phyloP scores from a whole-genome alignment of 2,113 vertebrate genomes.

The Mastomys natalensis region DNA sequence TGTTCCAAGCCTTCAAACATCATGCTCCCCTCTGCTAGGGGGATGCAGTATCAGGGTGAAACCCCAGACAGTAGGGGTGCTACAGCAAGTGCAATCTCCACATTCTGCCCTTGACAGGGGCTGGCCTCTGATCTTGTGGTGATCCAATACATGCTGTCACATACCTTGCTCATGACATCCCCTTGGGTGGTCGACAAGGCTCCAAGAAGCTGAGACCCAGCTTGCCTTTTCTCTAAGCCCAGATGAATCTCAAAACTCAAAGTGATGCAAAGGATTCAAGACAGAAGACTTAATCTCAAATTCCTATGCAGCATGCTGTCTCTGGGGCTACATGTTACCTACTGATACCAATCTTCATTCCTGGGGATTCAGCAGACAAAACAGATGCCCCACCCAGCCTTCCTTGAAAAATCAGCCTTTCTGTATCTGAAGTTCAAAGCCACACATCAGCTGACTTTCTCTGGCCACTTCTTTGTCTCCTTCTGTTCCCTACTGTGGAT shows the following conservation, averaged over 20 bases:
- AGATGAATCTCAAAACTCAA: background rate
- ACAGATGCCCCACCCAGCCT: background rate
- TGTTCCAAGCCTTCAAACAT: background rate
- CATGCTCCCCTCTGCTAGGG: background rate
- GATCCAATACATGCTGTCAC: background rate
- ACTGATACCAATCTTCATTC: accelerated
- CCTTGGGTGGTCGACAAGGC: background rate
- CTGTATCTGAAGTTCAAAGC: background rate
- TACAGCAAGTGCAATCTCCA: background rate
- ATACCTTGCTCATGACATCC: background rate
- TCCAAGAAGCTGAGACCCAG: background rate
- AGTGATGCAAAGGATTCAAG: background rate
- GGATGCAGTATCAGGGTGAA: background rate
- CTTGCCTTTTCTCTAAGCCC: background rate
- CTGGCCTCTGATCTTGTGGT: background rate
- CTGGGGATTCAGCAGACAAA: no score
- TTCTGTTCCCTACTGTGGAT: no score
- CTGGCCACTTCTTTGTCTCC: background rate
- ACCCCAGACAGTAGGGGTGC: background rate
- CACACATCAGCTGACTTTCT: background rate
- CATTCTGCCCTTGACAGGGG: no score
- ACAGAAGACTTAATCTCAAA: background rate
- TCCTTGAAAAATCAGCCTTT: accelerated
- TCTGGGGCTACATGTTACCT: accelerated
- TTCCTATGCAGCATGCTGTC: accelerated